These are phyloP conservation scores for Cyphomyrus discorhynchus DNA, from an alignment of 2,113 vertebrate species.

Conservation along the genomic window DNA sequence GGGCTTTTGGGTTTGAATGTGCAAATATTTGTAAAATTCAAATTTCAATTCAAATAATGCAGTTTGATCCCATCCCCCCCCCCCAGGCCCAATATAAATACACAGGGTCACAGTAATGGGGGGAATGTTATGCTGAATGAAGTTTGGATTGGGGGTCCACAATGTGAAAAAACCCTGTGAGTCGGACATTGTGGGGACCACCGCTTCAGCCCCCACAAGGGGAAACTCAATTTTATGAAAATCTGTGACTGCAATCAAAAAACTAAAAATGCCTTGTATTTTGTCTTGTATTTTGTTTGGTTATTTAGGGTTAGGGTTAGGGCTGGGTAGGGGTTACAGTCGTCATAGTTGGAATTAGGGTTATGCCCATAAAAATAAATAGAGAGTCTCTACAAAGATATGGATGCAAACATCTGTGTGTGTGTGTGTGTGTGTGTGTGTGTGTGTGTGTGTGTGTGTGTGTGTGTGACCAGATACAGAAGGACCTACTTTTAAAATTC, in stretches of 20 bases:
- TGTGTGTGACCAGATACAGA: neutral
- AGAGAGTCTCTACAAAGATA: no score
- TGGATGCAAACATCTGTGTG: neutral
- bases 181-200: no score
- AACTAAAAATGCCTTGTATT: no score
- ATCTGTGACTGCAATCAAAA: no score
- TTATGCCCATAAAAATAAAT: neutral
- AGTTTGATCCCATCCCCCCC: neutral
- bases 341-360: neutral
- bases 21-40: neutral
- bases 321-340: neutral
- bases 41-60: neutral
- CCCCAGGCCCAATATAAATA: neutral
- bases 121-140: no score
- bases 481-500: neutral
- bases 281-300: no score
- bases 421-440: neutral
- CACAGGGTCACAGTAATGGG: no score
- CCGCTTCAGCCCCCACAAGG: no score
- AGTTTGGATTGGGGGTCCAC: no score
- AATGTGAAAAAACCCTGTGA: no score
- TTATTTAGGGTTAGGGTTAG: neutral
- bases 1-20: neutral
- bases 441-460: neutral
- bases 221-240: no score